These are phyloP conservation scores for Anoncus sp. DNA, from an alignment of 2,888 invertebrate species.

Conservation along the genomic window DNA sequence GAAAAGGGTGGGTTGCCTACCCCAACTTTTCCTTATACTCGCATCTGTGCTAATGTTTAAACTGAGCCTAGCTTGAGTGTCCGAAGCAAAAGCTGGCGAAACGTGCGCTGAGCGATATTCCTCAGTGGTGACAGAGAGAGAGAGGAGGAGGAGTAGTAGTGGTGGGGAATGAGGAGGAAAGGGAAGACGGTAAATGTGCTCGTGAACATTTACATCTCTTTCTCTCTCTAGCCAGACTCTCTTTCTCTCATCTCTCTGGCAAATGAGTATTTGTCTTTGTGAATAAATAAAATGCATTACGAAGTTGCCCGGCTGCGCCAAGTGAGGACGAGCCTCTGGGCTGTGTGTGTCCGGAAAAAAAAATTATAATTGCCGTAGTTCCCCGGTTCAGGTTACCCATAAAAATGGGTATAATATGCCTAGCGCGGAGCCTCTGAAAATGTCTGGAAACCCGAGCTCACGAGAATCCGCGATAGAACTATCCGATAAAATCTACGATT, in stretches of 20 bases:
- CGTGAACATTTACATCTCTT: conserved; percentile 70
- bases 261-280: conserved; percentile 82
- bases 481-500: conserved; percentile 3
- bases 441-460: not conserved
- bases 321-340: not conserved
- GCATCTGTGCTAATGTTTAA: conserved; percentile 18
- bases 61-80: conserved; percentile 16
- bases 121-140: conserved; percentile 30
- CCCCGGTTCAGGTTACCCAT: not conserved
- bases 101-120: conserved; percentile 25
- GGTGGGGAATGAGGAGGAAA: conserved; percentile 17
- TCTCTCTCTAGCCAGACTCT: conserved; percentile 44
- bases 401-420: not conserved
- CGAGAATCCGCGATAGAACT: not conserved
- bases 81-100: conserved; percentile 26
- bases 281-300: conserved; percentile 83
- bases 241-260: conserved; percentile 65
- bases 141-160: conserved; percentile 29
- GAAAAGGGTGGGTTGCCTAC: conserved; percentile 33
- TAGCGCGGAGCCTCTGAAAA: conserved; percentile 8
- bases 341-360: conserved; percentile 28
- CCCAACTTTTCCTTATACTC: conserved; percentile 28
- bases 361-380: conserved; percentile 21
- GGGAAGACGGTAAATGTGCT: conserved; percentile 47
- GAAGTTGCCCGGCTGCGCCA: conserved; percentile 69